These are phyloP conservation scores for Hemiprocne comata DNA, from an alignment of 2,113 vertebrate genomes.

Conservation along the genomic window DNA sequence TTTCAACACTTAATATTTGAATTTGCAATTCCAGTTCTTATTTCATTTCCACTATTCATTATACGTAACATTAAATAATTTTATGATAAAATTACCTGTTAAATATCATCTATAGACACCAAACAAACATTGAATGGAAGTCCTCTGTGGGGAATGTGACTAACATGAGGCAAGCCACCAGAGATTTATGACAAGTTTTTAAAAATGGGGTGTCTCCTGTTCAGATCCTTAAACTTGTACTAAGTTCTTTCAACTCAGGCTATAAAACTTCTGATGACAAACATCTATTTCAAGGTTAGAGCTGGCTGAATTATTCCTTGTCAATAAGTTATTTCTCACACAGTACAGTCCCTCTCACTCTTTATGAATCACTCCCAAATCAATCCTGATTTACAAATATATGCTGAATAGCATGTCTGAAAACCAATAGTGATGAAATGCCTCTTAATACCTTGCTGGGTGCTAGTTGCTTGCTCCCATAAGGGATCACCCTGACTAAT, in stretches of 20 bases:
- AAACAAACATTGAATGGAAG: not conserved
- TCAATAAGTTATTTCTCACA: not conserved
- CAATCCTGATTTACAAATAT: not conserved
- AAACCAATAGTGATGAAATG: not conserved
- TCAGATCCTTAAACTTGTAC: constrained; percentile 4
- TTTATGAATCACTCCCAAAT: constrained; percentile 7
- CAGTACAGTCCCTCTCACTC: not conserved
- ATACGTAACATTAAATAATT: constrained; percentile 10
- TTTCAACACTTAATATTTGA: constrained; percentile 30
- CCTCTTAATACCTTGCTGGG: not conserved
- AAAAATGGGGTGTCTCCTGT: not conserved
- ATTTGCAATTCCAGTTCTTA: constrained; percentile 48
- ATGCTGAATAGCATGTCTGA: not conserved
- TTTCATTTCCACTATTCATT: constrained; percentile 38
- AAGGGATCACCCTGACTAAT: not conserved
- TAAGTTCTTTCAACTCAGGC: not conserved
- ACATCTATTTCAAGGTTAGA: constrained; percentile 23
- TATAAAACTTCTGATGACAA: constrained; percentile 16
- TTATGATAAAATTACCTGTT: not conserved
- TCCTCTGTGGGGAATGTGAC: not conserved
- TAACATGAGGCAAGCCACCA: not conserved
- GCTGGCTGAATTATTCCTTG: not conserved
- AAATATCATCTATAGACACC: not conserved
- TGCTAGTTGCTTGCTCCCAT: not conserved
- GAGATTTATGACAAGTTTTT: constrained; percentile 36